These are phyloP conservation scores for Athrips mouffetella DNA, from an alignment of 2,888 invertebrate genomes.

Conservation along the genomic window DNA sequence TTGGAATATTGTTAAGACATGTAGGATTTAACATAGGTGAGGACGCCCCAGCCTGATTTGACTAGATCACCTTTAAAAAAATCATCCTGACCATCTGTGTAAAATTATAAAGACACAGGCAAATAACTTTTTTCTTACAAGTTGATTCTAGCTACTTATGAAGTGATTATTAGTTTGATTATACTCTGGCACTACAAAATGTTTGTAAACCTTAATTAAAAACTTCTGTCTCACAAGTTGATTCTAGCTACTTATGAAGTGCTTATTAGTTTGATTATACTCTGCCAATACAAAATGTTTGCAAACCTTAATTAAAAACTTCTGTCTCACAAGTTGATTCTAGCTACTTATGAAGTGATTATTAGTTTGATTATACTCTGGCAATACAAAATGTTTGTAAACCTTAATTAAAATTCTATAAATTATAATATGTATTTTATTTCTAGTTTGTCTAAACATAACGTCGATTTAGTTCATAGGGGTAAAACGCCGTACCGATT, in stretches of 20 bases:
- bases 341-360: constrained; percentile 72
- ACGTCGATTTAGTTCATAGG: no score
- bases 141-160: constrained; percentile 68
- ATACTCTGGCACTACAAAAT: constrained; percentile 75
- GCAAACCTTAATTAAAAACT: neutral
- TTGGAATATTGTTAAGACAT: no score
- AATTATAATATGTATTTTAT: constrained; percentile 59
- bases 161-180: constrained; percentile 75
- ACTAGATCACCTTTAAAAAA: no score
- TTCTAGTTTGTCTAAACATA: no score
- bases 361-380: constrained; percentile 75
- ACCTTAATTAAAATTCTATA: constrained; percentile 77
- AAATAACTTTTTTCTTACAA: constrained; percentile 49
- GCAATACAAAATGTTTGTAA: constrained; percentile 77
- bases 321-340: constrained; percentile 56
- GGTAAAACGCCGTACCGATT: no score
- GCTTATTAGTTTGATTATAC: constrained; percentile 76
- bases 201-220: constrained; percentile 42
- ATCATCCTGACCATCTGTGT: no score
- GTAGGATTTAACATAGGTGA: no score
- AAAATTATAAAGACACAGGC: no score
- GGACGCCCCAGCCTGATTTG: no score
- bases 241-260: constrained; percentile 70
- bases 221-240: constrained; percentile 52
- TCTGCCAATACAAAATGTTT: constrained; percentile 76